Evolutionary conservation across 2,888 invertebrate species (phyloP).

Genomic region (Tenthredo mesomela): DNA sequence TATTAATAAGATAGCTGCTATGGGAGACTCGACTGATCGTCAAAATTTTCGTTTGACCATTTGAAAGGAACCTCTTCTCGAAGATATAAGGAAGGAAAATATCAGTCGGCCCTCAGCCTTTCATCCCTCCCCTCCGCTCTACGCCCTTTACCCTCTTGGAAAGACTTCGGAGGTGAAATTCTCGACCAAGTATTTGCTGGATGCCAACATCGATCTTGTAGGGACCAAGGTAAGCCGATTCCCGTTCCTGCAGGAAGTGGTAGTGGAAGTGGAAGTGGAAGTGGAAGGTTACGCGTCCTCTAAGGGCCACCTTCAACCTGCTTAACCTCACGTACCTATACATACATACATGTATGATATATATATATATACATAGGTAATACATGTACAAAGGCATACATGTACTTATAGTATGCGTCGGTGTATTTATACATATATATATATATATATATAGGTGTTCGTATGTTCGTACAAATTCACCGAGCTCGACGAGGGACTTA

Average conservation of each 20-base stretch:
- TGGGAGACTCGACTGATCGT: neutral
- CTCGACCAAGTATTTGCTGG: conserved; percentile 36
- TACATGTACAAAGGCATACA: too few relatives aligned
- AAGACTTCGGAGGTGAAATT: conserved; percentile 29
- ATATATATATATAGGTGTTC: neutral
- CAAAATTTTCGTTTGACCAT: conserved; percentile 12
- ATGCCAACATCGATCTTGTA: conserved; percentile 37
- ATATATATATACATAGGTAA: too few relatives aligned
- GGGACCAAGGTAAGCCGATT: conserved; percentile 35
- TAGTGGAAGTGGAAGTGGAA: neutral
- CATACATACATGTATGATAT: neutral
- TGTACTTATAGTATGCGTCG: too few relatives aligned
- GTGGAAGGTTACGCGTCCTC: conserved; percentile 36
- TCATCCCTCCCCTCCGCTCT: neutral
- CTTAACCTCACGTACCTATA: conserved; percentile 11
- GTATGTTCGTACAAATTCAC: conserved; percentile 33
- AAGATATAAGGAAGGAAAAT: neutral
- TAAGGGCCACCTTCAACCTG: conserved; percentile 31
- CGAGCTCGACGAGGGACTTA: conserved; percentile 31
- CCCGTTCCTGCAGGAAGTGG: conserved; percentile 8
- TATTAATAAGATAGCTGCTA: neutral
- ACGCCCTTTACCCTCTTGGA: conserved; percentile 2
- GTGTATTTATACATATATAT: neutral
- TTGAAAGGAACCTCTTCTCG: neutral
- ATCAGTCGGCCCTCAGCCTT: neutral